Base-by-base conservation (phyloP, 64 coral and sea anemone species). In the Stylophora pistillata region DNA sequence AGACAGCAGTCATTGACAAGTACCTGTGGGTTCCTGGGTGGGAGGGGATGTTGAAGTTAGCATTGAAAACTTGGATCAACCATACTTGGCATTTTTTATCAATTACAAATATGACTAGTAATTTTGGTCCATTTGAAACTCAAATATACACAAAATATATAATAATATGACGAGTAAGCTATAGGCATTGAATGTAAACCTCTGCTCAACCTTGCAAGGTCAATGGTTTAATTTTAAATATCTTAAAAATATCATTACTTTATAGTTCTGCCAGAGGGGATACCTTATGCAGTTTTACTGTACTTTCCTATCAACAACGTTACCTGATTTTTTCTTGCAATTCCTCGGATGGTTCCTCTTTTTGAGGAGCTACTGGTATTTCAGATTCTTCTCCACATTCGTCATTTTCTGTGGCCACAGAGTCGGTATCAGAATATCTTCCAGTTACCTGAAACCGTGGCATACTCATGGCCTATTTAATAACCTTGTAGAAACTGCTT, bases 341-440 rank as follows among this genome's bases (percentile, higher is more conserved):
- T 3, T 84, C 80, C 30, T 69, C 61, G 28, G 60, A 52, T 26
- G 80, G 20, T 68, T 84, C 62, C 37, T 69, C 80, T 7, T 52
- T 33, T 66, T 84, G 61, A 53, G 29, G 15, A 53, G 80, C 62
- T 68, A 84, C 41, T 27, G 74, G 74, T 74, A 87, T 81, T 68
- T 89, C 91, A 70, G 63, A 72, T 63, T 93, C 91, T 31, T 81
- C 86, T 18, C 71, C 56, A 74, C 72, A 11, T 76, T 93, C 86
- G 59, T 89, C 86, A 55, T 89, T 74, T 30, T 93, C 86, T 64
- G 78, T 83, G 41, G 76, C 56, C 12, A 33, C 16, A 66, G 86
- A 78, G 15, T 88, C 86, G n/a, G 78, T 58, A 20, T 93, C 91
- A 18, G 86, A 93, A 29, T 71, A 89, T 52, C 69, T 47, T 16